Evolutionary conservation across 1,140 invertebrate genomes (phyloP).

Genomic region (Contarinia nasturtii): DNA sequence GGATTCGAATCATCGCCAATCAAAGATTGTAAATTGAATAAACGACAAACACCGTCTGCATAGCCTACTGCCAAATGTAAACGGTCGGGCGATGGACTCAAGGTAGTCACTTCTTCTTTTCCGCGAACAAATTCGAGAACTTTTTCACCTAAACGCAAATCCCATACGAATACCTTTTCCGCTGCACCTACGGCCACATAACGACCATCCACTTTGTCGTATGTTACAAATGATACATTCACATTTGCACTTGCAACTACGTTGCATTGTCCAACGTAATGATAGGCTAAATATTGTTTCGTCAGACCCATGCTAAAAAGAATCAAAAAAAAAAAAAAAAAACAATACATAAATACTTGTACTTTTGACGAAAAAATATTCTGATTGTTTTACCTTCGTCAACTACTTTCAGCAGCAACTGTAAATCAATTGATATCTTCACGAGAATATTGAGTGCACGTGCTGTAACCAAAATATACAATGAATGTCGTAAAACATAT

Average conservation of each 20-base stretch:
- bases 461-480: no score
- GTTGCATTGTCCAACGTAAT: conserved; percentile 63
- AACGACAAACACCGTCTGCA: conserved; percentile 67
- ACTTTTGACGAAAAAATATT: no score
- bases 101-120: conserved; percentile 50
- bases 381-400: no score
- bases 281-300: conserved; percentile 88
- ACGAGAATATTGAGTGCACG: no score
- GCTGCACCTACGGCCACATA: conserved; percentile 76
- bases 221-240: conserved; percentile 57
- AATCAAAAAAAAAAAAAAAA: no score
- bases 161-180: conserved; percentile 89
- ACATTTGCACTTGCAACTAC: conserved; percentile 61
- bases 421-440: no score
- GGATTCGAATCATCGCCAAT: conserved; percentile 43
- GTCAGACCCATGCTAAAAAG: conserved; percentile 68
- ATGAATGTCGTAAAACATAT: no score
- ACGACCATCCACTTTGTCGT: conserved; percentile 54
- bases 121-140: conserved; percentile 58
- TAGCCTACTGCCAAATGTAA: conserved; percentile 78
- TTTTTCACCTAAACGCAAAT: conserved; percentile 74
- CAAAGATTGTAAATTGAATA: conserved; percentile 41
- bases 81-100: conserved; percentile 50
- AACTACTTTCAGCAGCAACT: no score
- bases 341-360: no score